phyloP scores from a whole-genome alignment of 64 coral and sea anemone species.

The Actinia tenebrosa region DNA sequence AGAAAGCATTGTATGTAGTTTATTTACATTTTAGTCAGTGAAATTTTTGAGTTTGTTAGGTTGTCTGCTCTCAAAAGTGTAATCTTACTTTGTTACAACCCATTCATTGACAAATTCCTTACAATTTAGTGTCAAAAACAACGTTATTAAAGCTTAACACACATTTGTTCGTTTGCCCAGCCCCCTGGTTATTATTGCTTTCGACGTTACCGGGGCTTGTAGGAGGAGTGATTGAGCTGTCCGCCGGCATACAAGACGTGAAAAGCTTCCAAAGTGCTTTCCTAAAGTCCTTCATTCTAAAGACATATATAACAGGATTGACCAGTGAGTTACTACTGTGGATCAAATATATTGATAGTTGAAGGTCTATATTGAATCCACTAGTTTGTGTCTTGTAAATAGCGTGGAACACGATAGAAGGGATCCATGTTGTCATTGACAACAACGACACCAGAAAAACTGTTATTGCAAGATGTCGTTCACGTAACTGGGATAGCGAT shows the following conservation, averaged over 20 bases:
- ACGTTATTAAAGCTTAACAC: neutral
- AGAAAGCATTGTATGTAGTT: too few species aligned
- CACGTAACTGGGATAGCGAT: neutral
- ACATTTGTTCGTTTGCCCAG: neutral
- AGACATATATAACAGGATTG: slow-evolving; percentile 4
- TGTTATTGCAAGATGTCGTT: slow-evolving; percentile 7
- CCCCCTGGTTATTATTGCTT: neutral
- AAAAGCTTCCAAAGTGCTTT: neutral
- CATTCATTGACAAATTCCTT: neutral
- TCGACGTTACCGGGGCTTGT: neutral
- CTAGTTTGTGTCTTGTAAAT: neutral
- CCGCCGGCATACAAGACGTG: neutral
- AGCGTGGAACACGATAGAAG: neutral
- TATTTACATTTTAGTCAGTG: too few species aligned
- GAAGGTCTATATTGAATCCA: neutral
- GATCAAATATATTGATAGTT: neutral
- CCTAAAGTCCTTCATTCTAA: slow-evolving; percentile 27
- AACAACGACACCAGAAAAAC: slow-evolving; percentile 9
- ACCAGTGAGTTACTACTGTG: neutral
- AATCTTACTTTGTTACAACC: too few species aligned
- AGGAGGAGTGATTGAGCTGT: neutral
- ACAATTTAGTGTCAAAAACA: neutral
- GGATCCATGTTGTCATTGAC: neutral
- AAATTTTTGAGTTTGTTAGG: too few species aligned
- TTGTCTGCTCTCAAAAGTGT: too few species aligned